Evolutionary conservation across 2,888 invertebrate species (phyloP).

Genomic region (Ochropleura plecta): DNA sequence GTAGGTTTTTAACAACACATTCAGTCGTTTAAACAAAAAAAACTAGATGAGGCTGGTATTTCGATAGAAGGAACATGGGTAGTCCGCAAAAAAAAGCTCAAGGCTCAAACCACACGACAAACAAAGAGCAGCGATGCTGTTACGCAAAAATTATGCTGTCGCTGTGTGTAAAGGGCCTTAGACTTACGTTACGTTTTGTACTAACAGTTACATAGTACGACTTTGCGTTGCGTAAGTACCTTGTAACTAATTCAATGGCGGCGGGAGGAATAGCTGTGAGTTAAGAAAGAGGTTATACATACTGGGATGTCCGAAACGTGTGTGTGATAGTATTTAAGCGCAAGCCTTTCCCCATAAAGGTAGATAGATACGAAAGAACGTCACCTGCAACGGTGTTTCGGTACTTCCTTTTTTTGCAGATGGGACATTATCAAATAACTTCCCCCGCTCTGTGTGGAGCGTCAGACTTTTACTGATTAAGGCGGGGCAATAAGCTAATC

Average conservation of each 20-base stretch:
- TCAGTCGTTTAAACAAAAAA: too few species aligned
- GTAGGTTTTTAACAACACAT: too few species aligned
- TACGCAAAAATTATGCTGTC: neutral
- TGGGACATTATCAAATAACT: too few species aligned
- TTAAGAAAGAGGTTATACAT: neutral
- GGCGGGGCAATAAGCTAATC: too few species aligned
- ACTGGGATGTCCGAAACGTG: too few species aligned
- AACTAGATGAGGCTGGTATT: too few species aligned
- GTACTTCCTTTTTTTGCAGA: neutral
- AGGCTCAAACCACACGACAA: too few species aligned
- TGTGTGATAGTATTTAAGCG: neutral
- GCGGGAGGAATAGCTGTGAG: neutral
- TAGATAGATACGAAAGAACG: neutral
- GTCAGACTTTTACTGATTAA: too few species aligned
- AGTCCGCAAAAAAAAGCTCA: too few species aligned
- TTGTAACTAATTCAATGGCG: slow-evolving; percentile 25
- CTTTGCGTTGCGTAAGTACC: slow-evolving; percentile 2
- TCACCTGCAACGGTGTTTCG: neutral
- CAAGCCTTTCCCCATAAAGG: neutral
- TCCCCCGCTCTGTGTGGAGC: too few species aligned
- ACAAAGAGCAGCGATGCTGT: neutral
- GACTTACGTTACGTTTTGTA: slow-evolving; percentile 27
- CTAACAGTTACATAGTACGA: slow-evolving; percentile 31
- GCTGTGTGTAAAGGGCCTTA: neutral
- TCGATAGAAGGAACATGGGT: too few species aligned